Conservation (phyloP, 2,113 vertebrate genomes). For the Sander lucioperca region DNA sequence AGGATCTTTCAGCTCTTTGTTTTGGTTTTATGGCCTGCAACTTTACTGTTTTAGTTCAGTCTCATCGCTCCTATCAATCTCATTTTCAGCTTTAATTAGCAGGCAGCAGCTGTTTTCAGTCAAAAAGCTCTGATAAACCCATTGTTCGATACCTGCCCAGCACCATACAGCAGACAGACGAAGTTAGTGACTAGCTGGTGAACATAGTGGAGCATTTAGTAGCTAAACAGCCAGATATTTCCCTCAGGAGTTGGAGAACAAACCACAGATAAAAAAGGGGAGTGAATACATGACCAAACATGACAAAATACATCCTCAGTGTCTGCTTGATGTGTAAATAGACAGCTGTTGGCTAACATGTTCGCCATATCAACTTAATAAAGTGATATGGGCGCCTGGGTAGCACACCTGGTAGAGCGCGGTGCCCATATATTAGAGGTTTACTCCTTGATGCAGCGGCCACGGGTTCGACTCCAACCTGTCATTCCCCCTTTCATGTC, state of each 20-base stretch:
- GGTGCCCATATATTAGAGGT: too few species aligned
- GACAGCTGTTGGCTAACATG: background rate
- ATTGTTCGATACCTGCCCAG: background rate
- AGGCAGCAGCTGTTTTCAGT: background rate
- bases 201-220: background rate
- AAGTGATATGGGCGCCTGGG: too few species aligned
- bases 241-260: background rate
- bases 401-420: too few species aligned
- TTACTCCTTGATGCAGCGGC: too few species aligned
- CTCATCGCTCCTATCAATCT: background rate
- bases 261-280: background rate
- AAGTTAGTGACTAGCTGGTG: background rate
- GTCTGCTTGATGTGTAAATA: background rate
- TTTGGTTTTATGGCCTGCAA: background rate
- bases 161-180: background rate
- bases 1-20: too few species aligned
- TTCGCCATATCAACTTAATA: too few species aligned
- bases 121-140: background rate
- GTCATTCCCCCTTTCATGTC: too few species aligned
- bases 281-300: background rate
- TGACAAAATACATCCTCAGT: too few species aligned
- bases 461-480: too few species aligned
- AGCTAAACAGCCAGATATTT: too few species aligned
- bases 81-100: too few species aligned
- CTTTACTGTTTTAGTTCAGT: background rate